Conservation (phyloP, 2,113 vertebrate species). For the Bombycilla garrulus region DNA sequence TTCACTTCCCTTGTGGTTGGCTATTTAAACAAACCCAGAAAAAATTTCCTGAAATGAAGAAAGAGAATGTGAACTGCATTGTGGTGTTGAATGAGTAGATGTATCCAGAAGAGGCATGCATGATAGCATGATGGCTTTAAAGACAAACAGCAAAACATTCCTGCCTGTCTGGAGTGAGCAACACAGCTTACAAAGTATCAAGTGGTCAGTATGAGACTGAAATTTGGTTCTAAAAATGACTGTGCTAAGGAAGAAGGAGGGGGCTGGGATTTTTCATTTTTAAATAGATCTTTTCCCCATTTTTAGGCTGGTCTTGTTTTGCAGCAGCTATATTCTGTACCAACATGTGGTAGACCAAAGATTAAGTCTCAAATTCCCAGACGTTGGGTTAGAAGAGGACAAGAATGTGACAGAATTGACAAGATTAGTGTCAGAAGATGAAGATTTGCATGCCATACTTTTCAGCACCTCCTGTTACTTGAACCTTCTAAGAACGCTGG, state of each 20-base stretch:
- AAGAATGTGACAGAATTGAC: conserved; percentile 57
- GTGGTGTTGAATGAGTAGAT: not conserved
- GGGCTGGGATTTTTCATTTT: conserved; percentile 46
- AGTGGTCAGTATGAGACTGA: conserved; percentile 1
- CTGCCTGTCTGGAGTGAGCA: conserved; percentile 50
- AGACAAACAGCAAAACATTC: conserved; percentile 43
- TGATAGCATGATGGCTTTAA: not conserved
- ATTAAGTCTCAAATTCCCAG: conserved; percentile 74
- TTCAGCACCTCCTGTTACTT: conserved; percentile 52
- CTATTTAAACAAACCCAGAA: not conserved
- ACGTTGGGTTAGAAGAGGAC: conserved; percentile 64
- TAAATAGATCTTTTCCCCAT: conserved; percentile 57
- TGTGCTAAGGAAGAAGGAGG: not conserved
- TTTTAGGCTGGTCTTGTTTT: conserved; percentile 47
- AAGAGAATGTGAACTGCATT: not conserved
- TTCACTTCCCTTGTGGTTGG: not conserved
- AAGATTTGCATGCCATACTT: conserved; percentile 41
- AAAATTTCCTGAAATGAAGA: not conserved
- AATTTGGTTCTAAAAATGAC: conserved; percentile 53
- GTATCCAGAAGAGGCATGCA: not conserved
- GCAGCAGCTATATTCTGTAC: conserved; percentile 62
- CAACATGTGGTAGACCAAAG: conserved; percentile 58
- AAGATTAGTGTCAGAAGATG: conserved; percentile 26
- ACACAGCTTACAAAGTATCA: not conserved
- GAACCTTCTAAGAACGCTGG: conserved; percentile 2